Conservation (phyloP, 2,113 vertebrate genomes). For the Dromiciops gliroides region DNA sequence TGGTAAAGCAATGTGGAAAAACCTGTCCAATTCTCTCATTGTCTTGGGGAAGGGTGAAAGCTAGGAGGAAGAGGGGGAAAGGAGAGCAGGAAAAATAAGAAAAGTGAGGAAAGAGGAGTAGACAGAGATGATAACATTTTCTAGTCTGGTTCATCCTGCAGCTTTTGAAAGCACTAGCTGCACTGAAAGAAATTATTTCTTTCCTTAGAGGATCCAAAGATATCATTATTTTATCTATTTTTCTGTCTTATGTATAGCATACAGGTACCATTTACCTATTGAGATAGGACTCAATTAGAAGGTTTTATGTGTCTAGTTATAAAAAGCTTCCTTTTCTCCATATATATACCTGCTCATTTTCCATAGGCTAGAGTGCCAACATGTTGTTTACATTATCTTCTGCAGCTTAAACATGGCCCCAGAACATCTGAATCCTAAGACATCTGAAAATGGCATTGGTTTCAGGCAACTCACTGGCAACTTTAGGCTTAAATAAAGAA, state of each 20-base stretch:
- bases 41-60: neutral
- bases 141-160: neutral
- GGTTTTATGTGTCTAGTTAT: neutral
- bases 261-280: neutral
- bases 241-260: neutral
- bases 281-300: neutral
- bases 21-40: neutral
- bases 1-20: slow-evolving; percentile 9
- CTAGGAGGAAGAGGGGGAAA: neutral
- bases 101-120: accelerated
- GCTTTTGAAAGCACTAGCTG: neutral
- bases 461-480: neutral
- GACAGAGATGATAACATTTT: slow-evolving; percentile 1
- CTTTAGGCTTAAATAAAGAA: neutral
- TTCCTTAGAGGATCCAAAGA: neutral
- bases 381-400: neutral
- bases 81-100: neutral
- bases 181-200: neutral
- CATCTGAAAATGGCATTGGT: neutral
- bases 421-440: neutral
- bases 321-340: neutral
- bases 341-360: neutral
- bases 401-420: neutral
- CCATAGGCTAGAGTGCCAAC: neutral
- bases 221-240: accelerated